Evolutionary conservation across 2,113 vertebrate genomes (phyloP).

Genomic region (Hippocampus mohnikei): DNA sequence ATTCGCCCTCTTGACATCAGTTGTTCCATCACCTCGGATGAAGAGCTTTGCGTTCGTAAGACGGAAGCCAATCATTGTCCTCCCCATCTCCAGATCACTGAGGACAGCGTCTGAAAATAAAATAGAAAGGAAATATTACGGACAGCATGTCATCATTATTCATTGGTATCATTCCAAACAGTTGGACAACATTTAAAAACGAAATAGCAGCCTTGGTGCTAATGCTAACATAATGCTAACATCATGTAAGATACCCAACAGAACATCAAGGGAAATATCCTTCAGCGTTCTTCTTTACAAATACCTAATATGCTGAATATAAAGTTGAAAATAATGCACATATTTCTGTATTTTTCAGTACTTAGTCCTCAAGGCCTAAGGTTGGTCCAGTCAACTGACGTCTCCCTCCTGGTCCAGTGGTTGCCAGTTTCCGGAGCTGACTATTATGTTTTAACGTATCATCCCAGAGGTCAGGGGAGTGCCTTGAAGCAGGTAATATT

Average conservation of each 20-base stretch:
- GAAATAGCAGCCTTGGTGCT: neutral
- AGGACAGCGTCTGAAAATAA: neutral
- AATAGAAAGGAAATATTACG: no score
- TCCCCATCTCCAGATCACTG: constrained; percentile 23
- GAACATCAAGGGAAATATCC: neutral
- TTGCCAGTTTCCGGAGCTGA: constrained; percentile 72
- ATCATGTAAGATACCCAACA: neutral
- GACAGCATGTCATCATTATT: no score
- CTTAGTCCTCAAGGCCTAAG: constrained; percentile 73
- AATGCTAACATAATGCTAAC: neutral
- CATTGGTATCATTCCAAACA: no score
- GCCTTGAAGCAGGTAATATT: constrained; percentile 55
- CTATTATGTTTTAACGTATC: constrained; percentile 79
- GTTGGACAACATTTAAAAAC: neutral
- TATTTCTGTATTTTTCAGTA: constrained; percentile 57
- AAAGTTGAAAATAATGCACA: neutral
- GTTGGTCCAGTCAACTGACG: constrained; percentile 74
- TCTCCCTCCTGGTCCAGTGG: constrained; percentile 81
- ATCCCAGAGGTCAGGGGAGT: constrained; percentile 66
- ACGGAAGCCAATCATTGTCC: constrained; percentile 20
- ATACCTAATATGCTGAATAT: no score
- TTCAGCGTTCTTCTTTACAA: neutral
- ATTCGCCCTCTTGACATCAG: constrained; percentile 1
- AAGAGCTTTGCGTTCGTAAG: constrained; percentile 11
- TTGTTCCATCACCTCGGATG: constrained; percentile 33